phyloP scores from a whole-genome alignment of 2,888 invertebrate genomes.

The Unio delphinus region DNA sequence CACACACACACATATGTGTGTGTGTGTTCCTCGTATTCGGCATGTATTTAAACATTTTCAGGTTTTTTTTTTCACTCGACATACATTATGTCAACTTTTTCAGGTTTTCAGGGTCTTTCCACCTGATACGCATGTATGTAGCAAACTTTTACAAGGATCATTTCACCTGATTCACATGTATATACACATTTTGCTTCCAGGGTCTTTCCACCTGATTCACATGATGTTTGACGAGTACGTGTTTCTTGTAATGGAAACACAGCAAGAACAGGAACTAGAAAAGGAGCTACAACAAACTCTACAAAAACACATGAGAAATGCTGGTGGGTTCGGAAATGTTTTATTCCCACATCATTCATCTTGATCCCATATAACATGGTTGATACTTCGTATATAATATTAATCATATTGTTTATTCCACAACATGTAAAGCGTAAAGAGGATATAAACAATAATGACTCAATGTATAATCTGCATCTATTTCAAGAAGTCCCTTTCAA shows the following conservation, averaged over 20 bases:
- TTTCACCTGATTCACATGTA: constrained; percentile 43
- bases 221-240: constrained; percentile 70
- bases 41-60: not conserved
- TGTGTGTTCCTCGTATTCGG: too few species aligned
- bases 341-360: not conserved
- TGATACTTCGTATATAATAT: not conserved
- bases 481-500: too few species aligned
- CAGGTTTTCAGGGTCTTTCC: constrained; percentile 60
- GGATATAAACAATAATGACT: too few species aligned
- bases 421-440: not conserved
- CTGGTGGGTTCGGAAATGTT: constrained; percentile 44
- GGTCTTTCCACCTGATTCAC: constrained; percentile 67
- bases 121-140: constrained; percentile 59
- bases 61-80: constrained; percentile 43
- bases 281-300: constrained; percentile 55
- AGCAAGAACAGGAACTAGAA: constrained; percentile 61
- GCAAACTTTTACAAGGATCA: constrained; percentile 24
- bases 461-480: too few species aligned
- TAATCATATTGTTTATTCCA: not conserved
- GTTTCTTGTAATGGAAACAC: constrained; percentile 70
- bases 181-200: constrained; percentile 34
- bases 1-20: too few species aligned
- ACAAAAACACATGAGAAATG: constrained; percentile 63
- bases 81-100: not conserved
- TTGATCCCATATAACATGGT: not conserved